Percentiles rank a stretch among this genome's conserved stretches.
phyloP scores from a whole-genome alignment of 2,888 invertebrate species.

The Acrocera orbiculus region DNA sequence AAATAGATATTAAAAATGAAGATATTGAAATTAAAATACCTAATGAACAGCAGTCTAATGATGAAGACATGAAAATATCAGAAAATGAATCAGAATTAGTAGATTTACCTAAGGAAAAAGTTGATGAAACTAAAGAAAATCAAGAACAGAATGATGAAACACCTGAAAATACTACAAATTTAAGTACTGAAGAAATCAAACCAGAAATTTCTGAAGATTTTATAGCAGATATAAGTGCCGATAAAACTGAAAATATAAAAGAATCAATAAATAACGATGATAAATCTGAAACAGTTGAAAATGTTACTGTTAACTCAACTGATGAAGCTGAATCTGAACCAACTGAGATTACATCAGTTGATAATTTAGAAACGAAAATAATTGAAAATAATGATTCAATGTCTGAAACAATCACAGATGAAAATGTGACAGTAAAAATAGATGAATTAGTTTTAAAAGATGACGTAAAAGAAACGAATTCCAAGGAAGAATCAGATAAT shows the following conservation, averaged over 20 bases:
- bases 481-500: conserved; percentile 5
- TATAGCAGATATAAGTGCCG: no score
- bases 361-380: neutral
- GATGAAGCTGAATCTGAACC: conserved; percentile 3
- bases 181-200: no score
- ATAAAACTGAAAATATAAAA: neutral
- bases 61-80: no score
- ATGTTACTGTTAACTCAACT: conserved; percentile 6
- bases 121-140: no score
- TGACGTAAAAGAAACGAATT: conserved; percentile 5
- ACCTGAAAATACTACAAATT: no score
- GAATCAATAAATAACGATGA: neutral
- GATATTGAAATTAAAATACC: no score
- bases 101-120: conserved; percentile 6
- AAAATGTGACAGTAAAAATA: conserved; percentile 1
- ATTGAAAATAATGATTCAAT: neutral
- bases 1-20: no score
- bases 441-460: conserved; percentile 5
- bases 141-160: conserved; percentile 3
- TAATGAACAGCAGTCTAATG: no score
- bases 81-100: neutral
- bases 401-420: neutral
- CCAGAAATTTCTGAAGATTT: neutral
- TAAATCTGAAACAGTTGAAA: conserved; percentile 5
- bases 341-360: neutral